These are phyloP conservation scores for Sus cebifrons DNA, from an alignment of 2,797 vertebrate genomes.

Conservation along the genomic window DNA sequence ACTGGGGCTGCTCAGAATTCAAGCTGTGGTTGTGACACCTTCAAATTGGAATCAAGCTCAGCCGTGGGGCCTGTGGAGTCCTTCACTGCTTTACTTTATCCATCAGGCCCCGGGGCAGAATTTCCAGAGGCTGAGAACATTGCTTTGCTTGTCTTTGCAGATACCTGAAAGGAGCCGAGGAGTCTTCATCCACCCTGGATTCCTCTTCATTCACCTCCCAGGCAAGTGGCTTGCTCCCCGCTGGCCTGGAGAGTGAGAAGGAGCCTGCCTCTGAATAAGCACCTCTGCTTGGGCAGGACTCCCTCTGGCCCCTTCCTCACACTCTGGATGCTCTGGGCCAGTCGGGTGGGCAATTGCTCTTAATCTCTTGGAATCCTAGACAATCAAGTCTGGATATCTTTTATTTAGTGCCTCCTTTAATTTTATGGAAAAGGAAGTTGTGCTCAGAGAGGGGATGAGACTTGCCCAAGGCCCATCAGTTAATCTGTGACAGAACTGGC, in stretches of 20 bases:
- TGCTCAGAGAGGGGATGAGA: neutral
- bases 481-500: neutral
- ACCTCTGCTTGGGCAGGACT: neutral
- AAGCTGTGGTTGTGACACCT: conserved; percentile 65
- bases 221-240: neutral
- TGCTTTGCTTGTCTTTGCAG: neutral
- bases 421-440: neutral
- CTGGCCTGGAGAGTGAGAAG: neutral
- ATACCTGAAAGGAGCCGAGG: neutral
- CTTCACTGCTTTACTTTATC: neutral
- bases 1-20: conserved; percentile 43
- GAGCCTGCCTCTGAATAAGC: neutral
- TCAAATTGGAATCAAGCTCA: conserved; percentile 67
- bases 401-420: neutral
- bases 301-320: neutral
- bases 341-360: neutral
- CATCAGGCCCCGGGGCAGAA: neutral
- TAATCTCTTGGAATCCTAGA: neutral
- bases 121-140: neutral
- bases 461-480: neutral
- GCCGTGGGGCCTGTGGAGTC: neutral
- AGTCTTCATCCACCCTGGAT: neutral
- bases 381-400: neutral
- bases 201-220: neutral
- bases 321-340: neutral